Percentiles rank a stretch among this genome's conserved stretches.
These are phyloP conservation scores for Popillia japonica DNA, from an alignment of 1,140 invertebrate genomes.

Conservation along the genomic window DNA sequence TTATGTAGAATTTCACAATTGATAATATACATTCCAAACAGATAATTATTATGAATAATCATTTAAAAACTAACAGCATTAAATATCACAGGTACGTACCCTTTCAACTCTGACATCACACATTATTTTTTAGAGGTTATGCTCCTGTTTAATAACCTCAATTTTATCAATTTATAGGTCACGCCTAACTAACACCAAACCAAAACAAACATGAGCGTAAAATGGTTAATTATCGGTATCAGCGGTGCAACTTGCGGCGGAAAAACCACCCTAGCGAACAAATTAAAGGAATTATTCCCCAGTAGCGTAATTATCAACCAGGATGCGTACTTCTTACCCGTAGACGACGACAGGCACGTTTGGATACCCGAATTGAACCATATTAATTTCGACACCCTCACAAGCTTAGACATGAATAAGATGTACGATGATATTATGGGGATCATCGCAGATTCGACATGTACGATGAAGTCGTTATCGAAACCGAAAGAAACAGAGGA, in stretches of 20 bases:
- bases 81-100: too few species aligned
- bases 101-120: too few species aligned
- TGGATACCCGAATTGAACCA: slow-evolving; percentile 73
- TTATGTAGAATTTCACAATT: too few species aligned
- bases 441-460: slow-evolving; percentile 43
- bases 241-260: slow-evolving; percentile 82
- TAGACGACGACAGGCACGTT: slow-evolving; percentile 72
- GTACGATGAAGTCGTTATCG: neutral
- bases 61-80: too few species aligned
- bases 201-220: neutral
- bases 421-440: slow-evolving; percentile 70
- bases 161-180: too few species aligned
- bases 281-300: slow-evolving; percentile 63
- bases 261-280: slow-evolving; percentile 76
- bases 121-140: too few species aligned
- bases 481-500: neutral
- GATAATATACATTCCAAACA: too few species aligned
- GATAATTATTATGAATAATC: too few species aligned
- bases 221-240: slow-evolving; percentile 71
- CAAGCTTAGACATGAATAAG: slow-evolving; percentile 76
- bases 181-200: neutral
- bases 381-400: slow-evolving; percentile 80
- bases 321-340: slow-evolving; percentile 79
- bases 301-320: slow-evolving; percentile 72
- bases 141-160: too few species aligned